phyloP scores from a whole-genome alignment of 30 jellyfish, hydroid and myxozoan genomes.

The Cassiopea xamachana region DNA sequence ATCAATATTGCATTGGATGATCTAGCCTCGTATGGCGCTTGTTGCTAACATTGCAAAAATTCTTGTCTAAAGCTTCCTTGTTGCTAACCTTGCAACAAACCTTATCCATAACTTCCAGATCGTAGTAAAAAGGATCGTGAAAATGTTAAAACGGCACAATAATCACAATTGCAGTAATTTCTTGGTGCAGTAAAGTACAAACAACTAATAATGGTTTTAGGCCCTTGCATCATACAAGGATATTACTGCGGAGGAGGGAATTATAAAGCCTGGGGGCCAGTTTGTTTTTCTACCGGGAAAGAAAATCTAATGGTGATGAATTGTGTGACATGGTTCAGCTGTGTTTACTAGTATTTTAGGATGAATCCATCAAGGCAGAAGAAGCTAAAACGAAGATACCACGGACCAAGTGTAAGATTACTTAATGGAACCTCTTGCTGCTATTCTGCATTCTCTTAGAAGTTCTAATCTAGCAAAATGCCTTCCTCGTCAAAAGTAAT shows the following conservation, averaged over 20 bases:
- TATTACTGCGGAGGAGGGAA: not conserved
- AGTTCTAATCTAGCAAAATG: too few species aligned
- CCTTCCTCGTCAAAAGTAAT: too few species aligned
- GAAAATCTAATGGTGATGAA: slow-evolving; percentile 8
- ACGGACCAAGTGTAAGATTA: slow-evolving; percentile 42
- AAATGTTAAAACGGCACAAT: too few species aligned
- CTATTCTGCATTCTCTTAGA: too few species aligned
- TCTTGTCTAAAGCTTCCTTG: too few species aligned
- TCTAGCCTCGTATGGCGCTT: not conserved
- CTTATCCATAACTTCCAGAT: too few species aligned
- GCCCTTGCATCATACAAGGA: not conserved
- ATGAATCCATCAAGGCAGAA: slow-evolving; percentile 50
- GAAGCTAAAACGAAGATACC: slow-evolving; percentile 39
- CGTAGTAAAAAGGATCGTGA: too few species aligned
- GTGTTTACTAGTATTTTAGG: not conserved
- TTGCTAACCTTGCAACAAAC: too few species aligned
- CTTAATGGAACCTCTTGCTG: not conserved
- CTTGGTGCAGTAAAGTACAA: too few species aligned
- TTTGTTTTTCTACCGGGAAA: not conserved
- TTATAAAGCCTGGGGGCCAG: not conserved
- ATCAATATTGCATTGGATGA: slow-evolving; percentile 15
- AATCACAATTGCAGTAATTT: too few species aligned
- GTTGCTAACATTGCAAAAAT: too few species aligned
- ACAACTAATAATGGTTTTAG: not conserved
- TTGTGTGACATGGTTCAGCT: not conserved